A percentile compares a stretch with the other conserved stretches of the same genome.
Conservation (phyloP, 2,888 invertebrate species). For the Tipula helvola region DNA sequence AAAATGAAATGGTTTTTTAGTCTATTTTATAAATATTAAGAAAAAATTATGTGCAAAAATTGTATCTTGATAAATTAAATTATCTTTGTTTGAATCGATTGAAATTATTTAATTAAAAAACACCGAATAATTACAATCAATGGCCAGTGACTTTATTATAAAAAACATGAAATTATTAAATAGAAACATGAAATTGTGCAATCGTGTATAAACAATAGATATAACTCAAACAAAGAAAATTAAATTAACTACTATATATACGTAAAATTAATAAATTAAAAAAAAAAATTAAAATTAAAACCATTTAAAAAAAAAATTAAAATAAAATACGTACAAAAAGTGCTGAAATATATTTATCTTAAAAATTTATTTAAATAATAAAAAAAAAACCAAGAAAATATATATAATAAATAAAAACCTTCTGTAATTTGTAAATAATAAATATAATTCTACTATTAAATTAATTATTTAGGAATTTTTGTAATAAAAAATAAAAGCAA, state of each 20-base stretch:
- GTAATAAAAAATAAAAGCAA: not conserved
- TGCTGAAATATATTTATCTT: not conserved
- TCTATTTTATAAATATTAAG: constrained; percentile 7
- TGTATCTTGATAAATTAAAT: not conserved
- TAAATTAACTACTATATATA: not conserved
- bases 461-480: not conserved
- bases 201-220: not conserved
- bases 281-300: not conserved
- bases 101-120: constrained; percentile 14
- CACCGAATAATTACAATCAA: not conserved
- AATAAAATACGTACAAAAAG: constrained; percentile 9
- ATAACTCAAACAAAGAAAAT: not conserved
- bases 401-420: not conserved
- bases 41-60: not conserved
- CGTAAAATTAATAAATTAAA: not conserved
- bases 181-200: not conserved
- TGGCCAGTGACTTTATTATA: constrained; percentile 4
- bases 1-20: constrained; percentile 16
- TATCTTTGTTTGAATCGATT: constrained; percentile 13
- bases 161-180: not conserved
- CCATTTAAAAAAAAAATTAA: not conserved
- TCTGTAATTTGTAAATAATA: not conserved
- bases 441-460: not conserved
- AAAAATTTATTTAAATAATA: not conserved
- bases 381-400: not conserved